These are phyloP conservation scores for Coccyzus lansbergi DNA, from an alignment of 2,797 vertebrate species.

Conservation along the genomic window DNA sequence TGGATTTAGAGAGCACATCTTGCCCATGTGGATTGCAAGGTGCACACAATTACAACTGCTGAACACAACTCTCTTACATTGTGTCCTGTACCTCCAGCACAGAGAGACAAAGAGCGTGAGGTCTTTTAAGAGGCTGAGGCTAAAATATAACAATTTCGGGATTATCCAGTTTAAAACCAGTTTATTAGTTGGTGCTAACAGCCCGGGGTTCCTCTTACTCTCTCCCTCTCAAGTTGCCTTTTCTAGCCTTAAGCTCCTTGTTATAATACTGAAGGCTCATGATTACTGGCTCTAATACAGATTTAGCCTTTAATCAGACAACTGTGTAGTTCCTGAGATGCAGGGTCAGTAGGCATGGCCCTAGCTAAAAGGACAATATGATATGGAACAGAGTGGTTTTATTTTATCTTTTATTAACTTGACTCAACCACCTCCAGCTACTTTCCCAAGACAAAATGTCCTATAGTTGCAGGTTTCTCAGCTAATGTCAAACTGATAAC, in stretches of 20 bases:
- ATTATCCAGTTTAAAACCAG: background rate
- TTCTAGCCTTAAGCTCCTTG: background rate
- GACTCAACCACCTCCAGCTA: background rate
- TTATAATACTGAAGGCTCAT: background rate
- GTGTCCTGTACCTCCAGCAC: background rate
- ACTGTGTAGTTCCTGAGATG: background rate
- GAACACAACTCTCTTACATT: background rate
- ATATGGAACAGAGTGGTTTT: background rate
- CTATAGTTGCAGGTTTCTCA: background rate
- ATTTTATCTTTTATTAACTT: background rate
- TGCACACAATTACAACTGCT: rapidly evolving
- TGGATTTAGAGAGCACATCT: background rate
- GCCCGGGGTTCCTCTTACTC: background rate
- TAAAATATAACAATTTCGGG: background rate
- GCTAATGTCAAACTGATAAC: background rate
- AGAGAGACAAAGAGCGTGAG: background rate
- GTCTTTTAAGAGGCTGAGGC: background rate
- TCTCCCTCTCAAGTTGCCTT: background rate
- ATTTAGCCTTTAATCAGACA: conserved; percentile 7
- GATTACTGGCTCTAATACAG: background rate
- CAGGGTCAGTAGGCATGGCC: background rate
- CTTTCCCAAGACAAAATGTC: background rate
- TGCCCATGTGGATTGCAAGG: background rate
- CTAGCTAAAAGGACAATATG: background rate
- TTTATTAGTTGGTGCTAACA: background rate